These are phyloP conservation scores for Bufotes viridis DNA, from an alignment of 2,797 vertebrate genomes.

Conservation along the genomic window DNA sequence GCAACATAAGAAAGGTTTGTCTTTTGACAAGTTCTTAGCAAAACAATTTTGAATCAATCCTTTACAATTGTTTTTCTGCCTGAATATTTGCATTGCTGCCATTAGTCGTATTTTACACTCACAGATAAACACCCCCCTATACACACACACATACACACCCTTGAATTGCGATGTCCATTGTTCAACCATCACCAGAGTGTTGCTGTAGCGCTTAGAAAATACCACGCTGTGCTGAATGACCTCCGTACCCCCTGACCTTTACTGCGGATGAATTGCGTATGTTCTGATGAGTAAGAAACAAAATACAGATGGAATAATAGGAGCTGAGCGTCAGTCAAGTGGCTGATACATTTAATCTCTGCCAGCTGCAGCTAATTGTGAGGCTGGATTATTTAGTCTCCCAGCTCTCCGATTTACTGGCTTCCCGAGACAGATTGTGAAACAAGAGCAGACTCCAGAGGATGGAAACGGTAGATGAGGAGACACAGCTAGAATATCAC, in stretches of 20 bases:
- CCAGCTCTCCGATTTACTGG: conserved; percentile 10
- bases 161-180: background rate
- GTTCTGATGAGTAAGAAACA: background rate
- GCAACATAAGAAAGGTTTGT: no score
- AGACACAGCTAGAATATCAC: conserved; percentile 16
- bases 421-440: conserved; percentile 17
- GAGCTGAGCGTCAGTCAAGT: background rate
- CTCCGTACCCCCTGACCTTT: background rate
- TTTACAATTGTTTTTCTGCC: background rate
- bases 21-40: no score
- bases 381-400: background rate
- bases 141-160: no score
- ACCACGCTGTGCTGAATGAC: background rate
- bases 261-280: background rate
- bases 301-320: conserved; percentile 24
- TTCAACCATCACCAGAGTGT: background rate
- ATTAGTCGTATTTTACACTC: background rate
- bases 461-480: background rate
- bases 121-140: background rate
- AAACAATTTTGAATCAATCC: background rate
- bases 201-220: background rate
- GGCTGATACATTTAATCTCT: conserved; percentile 23
- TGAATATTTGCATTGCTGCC: background rate
- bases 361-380: conserved; percentile 34
- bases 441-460: conserved; percentile 37